Percentiles rank a stretch among this genome's conserved stretches.
These are phyloP conservation scores for Riparia riparia DNA, from an alignment of 2,113 vertebrate species.

Conservation along the genomic window DNA sequence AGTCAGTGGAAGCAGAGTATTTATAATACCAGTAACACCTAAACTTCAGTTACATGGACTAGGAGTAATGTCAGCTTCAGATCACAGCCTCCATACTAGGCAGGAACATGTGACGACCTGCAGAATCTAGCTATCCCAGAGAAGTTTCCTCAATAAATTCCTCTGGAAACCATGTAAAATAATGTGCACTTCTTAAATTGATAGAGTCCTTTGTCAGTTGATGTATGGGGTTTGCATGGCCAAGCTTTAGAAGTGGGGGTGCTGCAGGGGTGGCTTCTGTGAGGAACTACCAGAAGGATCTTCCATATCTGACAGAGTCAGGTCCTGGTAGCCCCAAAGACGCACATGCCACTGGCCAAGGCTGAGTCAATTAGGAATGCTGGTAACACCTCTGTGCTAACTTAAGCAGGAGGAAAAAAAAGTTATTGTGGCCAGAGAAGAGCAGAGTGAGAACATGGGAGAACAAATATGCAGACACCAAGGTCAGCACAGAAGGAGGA, in stretches of 20 bases:
- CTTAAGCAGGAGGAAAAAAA: not conserved
- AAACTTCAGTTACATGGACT: not conserved
- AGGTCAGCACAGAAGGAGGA: not conserved
- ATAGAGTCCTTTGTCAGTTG: not conserved
- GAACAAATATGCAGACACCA: not conserved
- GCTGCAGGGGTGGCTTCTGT: not conserved
- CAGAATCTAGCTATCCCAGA: not conserved
- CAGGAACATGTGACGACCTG: not conserved
- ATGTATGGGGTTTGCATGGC: not conserved
- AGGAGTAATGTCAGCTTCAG: not conserved
- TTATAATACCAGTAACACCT: not conserved
- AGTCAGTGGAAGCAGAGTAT: not conserved
- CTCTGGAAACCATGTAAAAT: not conserved
- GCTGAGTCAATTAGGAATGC: not conserved
- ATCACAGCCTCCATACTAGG: not conserved
- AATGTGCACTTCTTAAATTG: not conserved
- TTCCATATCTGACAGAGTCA: not conserved
- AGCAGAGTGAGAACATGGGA: not conserved
- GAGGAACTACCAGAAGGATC: not conserved
- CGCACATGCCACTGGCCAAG: rapidly evolving
- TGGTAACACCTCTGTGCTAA: not conserved
- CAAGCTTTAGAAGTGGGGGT: not conserved
- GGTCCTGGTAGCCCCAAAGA: not conserved
- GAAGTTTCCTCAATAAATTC: not conserved
- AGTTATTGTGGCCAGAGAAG: not conserved